Conservation (phyloP, 2,113 vertebrate genomes). For the Phaetusa simplex region DNA sequence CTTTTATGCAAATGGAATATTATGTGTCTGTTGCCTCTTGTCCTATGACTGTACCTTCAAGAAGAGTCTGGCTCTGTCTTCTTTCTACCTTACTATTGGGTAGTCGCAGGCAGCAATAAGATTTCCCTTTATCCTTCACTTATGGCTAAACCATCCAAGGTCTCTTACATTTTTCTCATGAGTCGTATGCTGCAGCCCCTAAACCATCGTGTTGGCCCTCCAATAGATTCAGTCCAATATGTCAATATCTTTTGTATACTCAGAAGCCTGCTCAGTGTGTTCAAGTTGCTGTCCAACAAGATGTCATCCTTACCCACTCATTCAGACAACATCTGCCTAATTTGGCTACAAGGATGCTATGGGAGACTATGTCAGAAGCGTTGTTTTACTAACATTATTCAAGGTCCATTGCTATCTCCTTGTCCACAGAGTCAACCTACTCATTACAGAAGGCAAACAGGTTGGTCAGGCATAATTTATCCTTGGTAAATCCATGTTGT, state of each 20-base stretch:
- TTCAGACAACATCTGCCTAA: background rate
- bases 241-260: background rate
- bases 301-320: background rate
- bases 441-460: background rate
- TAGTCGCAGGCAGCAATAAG: background rate
- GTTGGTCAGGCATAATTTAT: background rate
- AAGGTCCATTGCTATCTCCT: background rate
- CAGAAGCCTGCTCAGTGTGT: background rate
- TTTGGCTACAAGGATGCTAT: background rate
- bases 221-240: background rate
- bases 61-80: background rate
- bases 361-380: background rate
- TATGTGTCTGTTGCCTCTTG: background rate
- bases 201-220: background rate
- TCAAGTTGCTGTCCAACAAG: background rate
- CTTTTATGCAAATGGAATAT: background rate
- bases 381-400: background rate
- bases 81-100: background rate
- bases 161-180: background rate
- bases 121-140: background rate
- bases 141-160: background rate
- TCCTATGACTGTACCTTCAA: background rate
- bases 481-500: background rate
- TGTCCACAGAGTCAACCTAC: background rate
- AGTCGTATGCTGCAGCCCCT: background rate